Percentiles rank a stretch among this genome's conserved stretches.
phyloP scores from a whole-genome alignment of 2,113 vertebrate genomes.

The Poecile atricapillus region DNA sequence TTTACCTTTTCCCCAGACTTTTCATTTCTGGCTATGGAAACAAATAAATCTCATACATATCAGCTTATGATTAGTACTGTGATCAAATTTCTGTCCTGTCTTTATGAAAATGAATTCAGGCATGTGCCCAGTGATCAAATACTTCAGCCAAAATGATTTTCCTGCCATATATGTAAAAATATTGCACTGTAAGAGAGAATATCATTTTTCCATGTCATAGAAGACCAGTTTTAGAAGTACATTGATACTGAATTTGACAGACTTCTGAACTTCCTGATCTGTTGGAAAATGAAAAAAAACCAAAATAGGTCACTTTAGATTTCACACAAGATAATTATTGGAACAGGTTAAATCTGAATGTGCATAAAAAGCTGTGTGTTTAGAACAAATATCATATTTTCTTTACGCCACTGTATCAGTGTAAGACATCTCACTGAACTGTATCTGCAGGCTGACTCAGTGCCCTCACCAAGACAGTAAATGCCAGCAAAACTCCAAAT shows the following conservation, averaged over 20 bases:
- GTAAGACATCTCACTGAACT: background rate
- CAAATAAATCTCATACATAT: background rate
- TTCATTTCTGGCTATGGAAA: background rate
- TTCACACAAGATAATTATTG: background rate
- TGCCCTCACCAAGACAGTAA: background rate
- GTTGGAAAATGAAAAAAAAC: background rate
- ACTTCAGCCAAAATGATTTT: background rate
- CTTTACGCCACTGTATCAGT: background rate
- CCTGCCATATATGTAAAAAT: background rate
- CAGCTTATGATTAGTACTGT: background rate
- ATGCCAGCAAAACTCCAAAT: background rate
- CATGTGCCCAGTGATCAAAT: background rate
- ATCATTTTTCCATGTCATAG: background rate
- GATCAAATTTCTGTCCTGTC: background rate
- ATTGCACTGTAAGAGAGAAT: background rate
- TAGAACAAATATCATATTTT: background rate
- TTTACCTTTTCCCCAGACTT: background rate
- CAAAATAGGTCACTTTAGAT: background rate
- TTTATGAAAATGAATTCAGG: background rate
- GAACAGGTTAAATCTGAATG: background rate
- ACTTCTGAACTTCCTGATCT: background rate
- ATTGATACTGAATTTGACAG: background rate
- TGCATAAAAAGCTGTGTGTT: background rate
- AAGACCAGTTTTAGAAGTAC: background rate
- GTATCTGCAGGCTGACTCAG: background rate